Evolutionary conservation across 1,140 invertebrate genomes (phyloP), one percentile per base, ranked within the genome.

Genomic region (Euura saliciscinereae): DNA sequence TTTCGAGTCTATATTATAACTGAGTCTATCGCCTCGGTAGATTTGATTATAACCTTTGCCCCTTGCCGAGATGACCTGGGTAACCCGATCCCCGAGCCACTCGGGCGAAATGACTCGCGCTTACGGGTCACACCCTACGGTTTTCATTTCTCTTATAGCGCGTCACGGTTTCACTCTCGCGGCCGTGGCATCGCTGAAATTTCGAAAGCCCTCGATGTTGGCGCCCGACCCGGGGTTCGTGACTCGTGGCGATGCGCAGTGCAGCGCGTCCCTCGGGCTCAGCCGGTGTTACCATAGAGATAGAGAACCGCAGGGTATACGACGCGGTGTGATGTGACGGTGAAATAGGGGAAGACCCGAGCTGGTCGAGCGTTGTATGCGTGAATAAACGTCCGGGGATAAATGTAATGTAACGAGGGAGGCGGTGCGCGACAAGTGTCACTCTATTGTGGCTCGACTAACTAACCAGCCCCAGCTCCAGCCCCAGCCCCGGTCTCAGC

Each of bases 341-440:
- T 11, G 42, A 44, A 67, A 42, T 8, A 7, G 66, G 4, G 4
- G 3, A 44, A 44, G 10, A 3, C 7, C 28, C 11, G 4, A 67
- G 28, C 28, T 7, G 66, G 8, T 77, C 75, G 79, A 76, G 78
- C 76, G 76, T 79, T 73, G 73, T 75, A 76, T 73, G 71, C 75
- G 78, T 81, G 81, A 78, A 79, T 71, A 79, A 80, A 77, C 78
- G 76, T 79, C 80, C 79, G 80, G 82, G 85, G 85, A 86, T 85
- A 86, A 86, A 86, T 85, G 83, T 81, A 83, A 82, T 82, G 79
- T 81, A 82, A 82, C 81, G 81, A 82, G 81, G 81, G 79, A 82
- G 81, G 81, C 79, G 79, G 78, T 76, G 78, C 78, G 76, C 51
- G 77, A 11, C 68, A 69, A 69, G 68, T 69, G 68, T 45, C 68